Evolutionary conservation across 37 sponge, comb jelly and placozoan genomes (phyloP), one percentile per base, ranked within the genome.

Genomic region (Spongilla lacustris): DNA sequence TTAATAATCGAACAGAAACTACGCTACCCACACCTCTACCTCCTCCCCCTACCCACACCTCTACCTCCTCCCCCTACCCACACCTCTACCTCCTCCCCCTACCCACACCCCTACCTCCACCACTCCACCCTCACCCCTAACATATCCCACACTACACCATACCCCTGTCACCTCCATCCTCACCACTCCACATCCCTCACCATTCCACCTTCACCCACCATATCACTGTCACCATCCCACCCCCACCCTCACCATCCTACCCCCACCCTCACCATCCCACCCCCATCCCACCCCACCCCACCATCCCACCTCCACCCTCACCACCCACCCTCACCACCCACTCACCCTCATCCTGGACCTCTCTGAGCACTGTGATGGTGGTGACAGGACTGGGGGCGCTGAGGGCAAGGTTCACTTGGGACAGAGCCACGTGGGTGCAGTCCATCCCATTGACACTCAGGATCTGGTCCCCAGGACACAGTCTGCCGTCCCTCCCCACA

Each of bases 391-490:
- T 23, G 13, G 85, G n/a, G 68, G 85, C 36, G 6, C 88, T 66
- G 29, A 94, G 85, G 30, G 85, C 88, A 24, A 94, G 82, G 17
- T 82, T 76, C 73, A 80, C 91, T 66, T 88, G 73, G 11, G 88
- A 87, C 22, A 94, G 49, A 0, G 85, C 50, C 71, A 66, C 81
- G 13, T 79, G 75, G 46, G 88, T 50, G 35, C 85, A 77, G 23
- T 92, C 91, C 50, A 73, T 66, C 27, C 80, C 79, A 68, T 95
- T 82, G 50, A 95, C 87, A 81, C 80, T 83, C 26, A 94, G 24
- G 11, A 94, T 90, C 21, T 72, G 70, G 71, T 94, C 94, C 22
- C 94, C 94, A 6, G 89, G 77, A 46, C 76, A 50, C 25, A 95
- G 80, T 24, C 96, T 46, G 24, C 91, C 93, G 41, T 95, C 96